These are phyloP conservation scores for Philhelius pedissequus DNA, from an alignment of 2,888 invertebrate species.

Conservation along the genomic window DNA sequence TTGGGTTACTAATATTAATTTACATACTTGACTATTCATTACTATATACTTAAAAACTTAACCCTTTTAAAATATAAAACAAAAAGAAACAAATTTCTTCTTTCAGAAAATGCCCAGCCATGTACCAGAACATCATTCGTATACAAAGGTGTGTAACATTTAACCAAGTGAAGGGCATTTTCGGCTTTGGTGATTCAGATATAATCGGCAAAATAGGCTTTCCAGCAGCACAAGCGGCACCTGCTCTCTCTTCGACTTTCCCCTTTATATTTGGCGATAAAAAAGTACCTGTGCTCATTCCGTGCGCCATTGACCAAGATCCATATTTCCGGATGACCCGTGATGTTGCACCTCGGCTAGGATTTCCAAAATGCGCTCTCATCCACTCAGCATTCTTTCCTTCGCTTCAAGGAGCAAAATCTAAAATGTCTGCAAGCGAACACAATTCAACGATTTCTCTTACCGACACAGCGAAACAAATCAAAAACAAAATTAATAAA, in stretches of 20 bases:
- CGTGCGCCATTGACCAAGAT: slow-evolving; percentile 99
- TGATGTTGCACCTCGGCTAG: slow-evolving; percentile 96
- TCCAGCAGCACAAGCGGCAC: slow-evolving; percentile 97
- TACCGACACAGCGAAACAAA: slow-evolving; percentile 96
- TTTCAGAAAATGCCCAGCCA: slow-evolving; percentile 89
- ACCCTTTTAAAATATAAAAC: too few species aligned
- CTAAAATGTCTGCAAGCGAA: slow-evolving; percentile 99
- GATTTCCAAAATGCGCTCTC: slow-evolving; percentile 92
- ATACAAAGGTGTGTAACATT: slow-evolving; percentile 97
- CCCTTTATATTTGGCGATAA: slow-evolving; percentile 92
- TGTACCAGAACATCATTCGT: slow-evolving; percentile 95
- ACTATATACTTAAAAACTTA: too few species aligned
- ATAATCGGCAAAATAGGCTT: slow-evolving; percentile 98
- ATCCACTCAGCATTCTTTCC: slow-evolving; percentile 94
- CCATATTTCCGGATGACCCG: slow-evolving; percentile 99
- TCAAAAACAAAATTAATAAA: slow-evolving; percentile 97
- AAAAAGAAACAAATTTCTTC: slow-evolving; percentile 13
- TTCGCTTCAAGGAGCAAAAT: slow-evolving; percentile 96
- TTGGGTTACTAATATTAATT: too few species aligned
- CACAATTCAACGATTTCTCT: slow-evolving; percentile 95
- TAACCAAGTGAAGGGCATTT: slow-evolving; percentile 98
- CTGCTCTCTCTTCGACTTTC: slow-evolving; percentile 93
- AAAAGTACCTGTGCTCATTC: slow-evolving; percentile 87
- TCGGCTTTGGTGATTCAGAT: slow-evolving; percentile 98
- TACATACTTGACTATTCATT: too few species aligned